Conservation (phyloP, 2,888 invertebrate species). For the Troglohyphantes excavatus region DNA sequence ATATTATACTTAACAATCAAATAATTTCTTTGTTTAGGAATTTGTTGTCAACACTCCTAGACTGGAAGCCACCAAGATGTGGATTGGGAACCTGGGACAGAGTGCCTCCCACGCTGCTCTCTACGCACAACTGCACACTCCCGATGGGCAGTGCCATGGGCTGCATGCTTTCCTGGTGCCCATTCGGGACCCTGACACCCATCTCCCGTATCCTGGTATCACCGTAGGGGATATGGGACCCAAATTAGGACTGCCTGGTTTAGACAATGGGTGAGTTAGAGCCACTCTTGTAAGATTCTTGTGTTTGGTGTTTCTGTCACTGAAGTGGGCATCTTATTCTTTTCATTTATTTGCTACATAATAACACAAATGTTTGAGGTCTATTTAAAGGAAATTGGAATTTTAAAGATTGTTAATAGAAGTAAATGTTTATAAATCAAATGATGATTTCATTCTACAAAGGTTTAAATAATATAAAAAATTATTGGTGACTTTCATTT, state of each 20-base stretch:
- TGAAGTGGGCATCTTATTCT: no score
- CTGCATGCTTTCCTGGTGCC: constrained; percentile 95
- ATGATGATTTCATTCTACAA: no score
- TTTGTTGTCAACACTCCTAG: constrained; percentile 89
- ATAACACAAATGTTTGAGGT: no score
- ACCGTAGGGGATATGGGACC: constrained; percentile 95
- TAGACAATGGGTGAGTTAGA: constrained; percentile 95
- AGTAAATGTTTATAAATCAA: no score
- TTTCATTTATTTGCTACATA: no score
- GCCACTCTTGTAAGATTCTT: no score
- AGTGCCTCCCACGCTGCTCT: constrained; percentile 91
- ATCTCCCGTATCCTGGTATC: constrained; percentile 89
- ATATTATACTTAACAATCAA: not conserved
- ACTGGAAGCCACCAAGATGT: constrained; percentile 91
- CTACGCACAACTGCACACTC: constrained; percentile 93
- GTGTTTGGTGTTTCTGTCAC: no score
- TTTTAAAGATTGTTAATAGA: no score
- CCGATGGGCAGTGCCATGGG: constrained; percentile 91
- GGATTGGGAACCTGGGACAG: constrained; percentile 90
- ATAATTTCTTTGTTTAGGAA: constrained; percentile 82
- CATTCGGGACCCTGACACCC: constrained; percentile 89
- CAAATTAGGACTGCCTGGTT: constrained; percentile 94
- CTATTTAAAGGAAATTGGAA: no score
- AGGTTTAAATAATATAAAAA: no score
- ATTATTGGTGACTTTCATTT: no score